Evolutionary conservation across 2,797 vertebrate species (phyloP).

Genomic region (Bovichtus variegatus): DNA sequence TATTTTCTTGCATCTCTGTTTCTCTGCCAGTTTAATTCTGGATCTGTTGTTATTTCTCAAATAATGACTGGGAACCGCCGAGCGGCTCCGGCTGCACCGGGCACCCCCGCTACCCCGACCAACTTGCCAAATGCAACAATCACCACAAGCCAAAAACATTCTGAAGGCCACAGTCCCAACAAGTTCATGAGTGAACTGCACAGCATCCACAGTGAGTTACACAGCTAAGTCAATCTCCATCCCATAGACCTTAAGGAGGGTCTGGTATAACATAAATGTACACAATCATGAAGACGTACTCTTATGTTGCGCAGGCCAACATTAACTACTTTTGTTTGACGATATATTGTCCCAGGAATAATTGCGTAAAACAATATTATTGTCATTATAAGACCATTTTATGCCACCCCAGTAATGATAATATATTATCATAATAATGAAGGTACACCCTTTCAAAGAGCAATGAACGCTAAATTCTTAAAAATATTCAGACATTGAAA

Average conservation of each 20-base stretch:
- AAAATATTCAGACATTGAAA: not conserved
- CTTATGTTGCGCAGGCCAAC: not conserved
- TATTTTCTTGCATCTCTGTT: conserved; percentile 7
- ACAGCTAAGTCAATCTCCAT: not conserved
- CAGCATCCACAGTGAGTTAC: conserved; percentile 77
- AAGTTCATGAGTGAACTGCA: conserved; percentile 81
- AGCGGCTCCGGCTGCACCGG: conserved; percentile 33
- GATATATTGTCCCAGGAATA: not conserved
- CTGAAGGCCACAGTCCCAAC: conserved; percentile 54
- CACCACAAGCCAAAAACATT: conserved; percentile 34
- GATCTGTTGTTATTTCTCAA: conserved; percentile 19
- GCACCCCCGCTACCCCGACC: conserved; percentile 22
- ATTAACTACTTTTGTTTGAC: not conserved
- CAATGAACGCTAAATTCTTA: not conserved
- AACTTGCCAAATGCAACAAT: conserved; percentile 53
- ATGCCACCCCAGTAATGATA: not conserved
- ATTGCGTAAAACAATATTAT: not conserved
- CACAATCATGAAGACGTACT: not conserved
- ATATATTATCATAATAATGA: too few relatives aligned
- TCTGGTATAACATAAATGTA: not conserved
- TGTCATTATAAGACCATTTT: not conserved
- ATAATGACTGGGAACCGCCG: conserved; percentile 71
- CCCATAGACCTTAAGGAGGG: not conserved
- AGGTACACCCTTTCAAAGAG: not conserved
- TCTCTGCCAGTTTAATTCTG: conserved; percentile 37